Evolutionary conservation across 2,888 invertebrate species (phyloP).

Genomic region (Cheilosia urbana): DNA sequence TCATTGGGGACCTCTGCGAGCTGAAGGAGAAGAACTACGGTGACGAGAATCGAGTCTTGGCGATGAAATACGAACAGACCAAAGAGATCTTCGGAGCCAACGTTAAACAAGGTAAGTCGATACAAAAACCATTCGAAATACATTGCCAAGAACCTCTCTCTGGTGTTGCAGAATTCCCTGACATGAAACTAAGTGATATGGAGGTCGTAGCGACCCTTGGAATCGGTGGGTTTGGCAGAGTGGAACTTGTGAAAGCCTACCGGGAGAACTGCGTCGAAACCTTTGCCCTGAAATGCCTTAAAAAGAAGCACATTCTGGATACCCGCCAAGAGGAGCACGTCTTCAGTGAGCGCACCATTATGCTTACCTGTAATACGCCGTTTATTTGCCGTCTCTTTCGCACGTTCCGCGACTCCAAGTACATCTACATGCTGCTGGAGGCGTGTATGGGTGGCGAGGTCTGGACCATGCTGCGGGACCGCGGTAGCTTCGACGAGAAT

Average conservation of each 20-base stretch:
- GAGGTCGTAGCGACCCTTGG: conserved; percentile 94
- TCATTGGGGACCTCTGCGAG: conserved; percentile 91
- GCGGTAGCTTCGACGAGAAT: conserved; percentile 92
- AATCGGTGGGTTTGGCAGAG: conserved; percentile 96
- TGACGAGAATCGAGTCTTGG: conserved; percentile 85
- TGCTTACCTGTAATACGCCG: conserved; percentile 87
- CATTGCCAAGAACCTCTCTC: neutral
- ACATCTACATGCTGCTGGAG: conserved; percentile 97
- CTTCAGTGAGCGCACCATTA: conserved; percentile 93
- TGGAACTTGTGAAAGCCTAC: conserved; percentile 89
- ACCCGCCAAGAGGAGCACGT: conserved; percentile 96
- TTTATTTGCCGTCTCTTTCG: conserved; percentile 89
- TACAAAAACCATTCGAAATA: neutral
- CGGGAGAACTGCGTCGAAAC: conserved; percentile 85
- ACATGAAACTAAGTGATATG: conserved; percentile 90
- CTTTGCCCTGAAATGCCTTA: conserved; percentile 94
- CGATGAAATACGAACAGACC: conserved; percentile 82
- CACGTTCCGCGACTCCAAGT: conserved; percentile 95
- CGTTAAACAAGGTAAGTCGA: conserved; percentile 79
- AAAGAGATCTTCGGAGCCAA: conserved; percentile 82
- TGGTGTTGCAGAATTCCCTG: conserved; percentile 87
- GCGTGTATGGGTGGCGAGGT: conserved; percentile 97
- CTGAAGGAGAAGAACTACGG: conserved; percentile 90
- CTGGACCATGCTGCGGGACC: conserved; percentile 95
- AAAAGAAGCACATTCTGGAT: conserved; percentile 94